Base-by-base conservation (phyloP, 2,888 invertebrate species). In the Quadroppia sp. region DNA sequence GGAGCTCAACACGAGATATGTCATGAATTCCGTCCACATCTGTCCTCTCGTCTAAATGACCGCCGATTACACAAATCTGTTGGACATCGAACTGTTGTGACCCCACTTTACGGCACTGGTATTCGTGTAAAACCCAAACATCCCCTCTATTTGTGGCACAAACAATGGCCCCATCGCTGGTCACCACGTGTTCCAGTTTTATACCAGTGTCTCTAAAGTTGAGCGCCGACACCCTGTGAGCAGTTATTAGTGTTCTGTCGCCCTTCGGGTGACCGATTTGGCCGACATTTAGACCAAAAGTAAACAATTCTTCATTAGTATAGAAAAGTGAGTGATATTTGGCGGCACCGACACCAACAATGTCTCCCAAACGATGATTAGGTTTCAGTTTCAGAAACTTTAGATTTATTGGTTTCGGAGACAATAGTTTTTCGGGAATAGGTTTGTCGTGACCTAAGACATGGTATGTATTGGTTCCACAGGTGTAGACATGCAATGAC, bases 261-360 rank as follows among this genome's bases (percentile, higher is more conserved):
- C 81, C 81, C 83, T 85, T 77, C 83, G 83, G 78, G 77, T 89
- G 89, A 76, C 83, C 92, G 79, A 93, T 83, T 80, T 94, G 93
- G 0, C 94, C 94, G 71, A 87, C 86, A 83, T 94, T 91, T 2
- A 87, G 84, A 1, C 94, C 94, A 89, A 90, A 93, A 0, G 90
- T 89, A 81, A 87, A 91, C 0, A 92, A 82, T 0, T 85, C 85
- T 36, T 85, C 79, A 82, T 0, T 82, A 75, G 81, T 87, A n/a
- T 59, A 59, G 86, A 85, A 76, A 0, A 90, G 87, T 0, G 89
- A 89, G 82, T 93, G 91, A 76, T 86, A 88, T 13, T 88, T 85
- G 1, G 88, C 88, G 7, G 90, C 89, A 79, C 87, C 86, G 0
- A 92, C 85, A 0, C 89, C 84, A 48, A 79, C 76, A 15, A 85